Percentiles rank a stretch among this genome's conserved stretches.
phyloP scores from a whole-genome alignment of 2,888 invertebrate species.

The Drosophila ezoana region DNA sequence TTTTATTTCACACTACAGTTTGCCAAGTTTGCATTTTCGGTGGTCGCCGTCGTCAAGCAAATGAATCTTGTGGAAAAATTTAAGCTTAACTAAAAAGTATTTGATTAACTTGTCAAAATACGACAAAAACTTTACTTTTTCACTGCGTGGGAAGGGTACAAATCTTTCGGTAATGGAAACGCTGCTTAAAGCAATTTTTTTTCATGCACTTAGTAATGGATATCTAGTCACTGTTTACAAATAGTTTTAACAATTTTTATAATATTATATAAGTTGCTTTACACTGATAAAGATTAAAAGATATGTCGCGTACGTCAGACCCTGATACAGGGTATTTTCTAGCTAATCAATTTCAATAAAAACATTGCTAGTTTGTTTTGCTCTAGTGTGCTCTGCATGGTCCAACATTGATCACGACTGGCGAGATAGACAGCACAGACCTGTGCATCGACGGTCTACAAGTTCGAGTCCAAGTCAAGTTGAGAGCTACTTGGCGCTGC shows the following conservation, averaged over 20 bases:
- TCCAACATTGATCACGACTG: slow-evolving; percentile 77
- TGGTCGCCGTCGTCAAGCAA: slow-evolving; percentile 51
- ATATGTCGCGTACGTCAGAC: no score
- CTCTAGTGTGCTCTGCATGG: slow-evolving; percentile 42
- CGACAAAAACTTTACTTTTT: no score
- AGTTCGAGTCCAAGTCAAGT: slow-evolving; percentile 49
- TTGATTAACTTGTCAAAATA: not conserved
- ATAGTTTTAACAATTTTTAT: not conserved
- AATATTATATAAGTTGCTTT: no score
- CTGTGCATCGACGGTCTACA: slow-evolving; percentile 38
- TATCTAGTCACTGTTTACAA: not conserved
- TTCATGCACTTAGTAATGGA: not conserved
- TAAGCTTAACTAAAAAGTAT: not conserved
- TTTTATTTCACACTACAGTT: slow-evolving; percentile 24
- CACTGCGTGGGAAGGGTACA: no score
- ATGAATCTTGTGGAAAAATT: slow-evolving; percentile 46
- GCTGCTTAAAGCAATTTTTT: not conserved
- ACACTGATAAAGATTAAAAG: no score
- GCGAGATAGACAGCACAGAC: slow-evolving; percentile 63
- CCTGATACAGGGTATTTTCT: slow-evolving; percentile 5
- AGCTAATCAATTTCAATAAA: not conserved
- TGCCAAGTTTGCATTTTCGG: slow-evolving; percentile 57
- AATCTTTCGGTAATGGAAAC: not conserved
- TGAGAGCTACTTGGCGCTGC: slow-evolving; percentile 58
- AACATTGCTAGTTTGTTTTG: slow-evolving; percentile 17